These are phyloP conservation scores for Cephus nigrinus DNA, from an alignment of 2,888 invertebrate genomes.

Conservation along the genomic window DNA sequence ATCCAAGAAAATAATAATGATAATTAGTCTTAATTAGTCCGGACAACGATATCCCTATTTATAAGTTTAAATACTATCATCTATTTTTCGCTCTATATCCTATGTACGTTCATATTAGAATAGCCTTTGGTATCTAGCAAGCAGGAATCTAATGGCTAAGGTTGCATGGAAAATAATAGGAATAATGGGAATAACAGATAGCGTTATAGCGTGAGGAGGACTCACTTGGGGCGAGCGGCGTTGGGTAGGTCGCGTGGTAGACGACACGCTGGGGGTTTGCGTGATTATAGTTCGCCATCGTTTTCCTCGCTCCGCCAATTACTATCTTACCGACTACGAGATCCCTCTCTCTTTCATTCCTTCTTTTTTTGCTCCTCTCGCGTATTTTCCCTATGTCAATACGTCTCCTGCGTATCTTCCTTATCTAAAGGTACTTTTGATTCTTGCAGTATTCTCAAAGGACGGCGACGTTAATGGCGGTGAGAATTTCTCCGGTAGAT, in stretches of 20 bases:
- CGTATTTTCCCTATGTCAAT: background rate
- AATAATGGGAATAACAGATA: conserved; percentile 14
- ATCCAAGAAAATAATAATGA: background rate
- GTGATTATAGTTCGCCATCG: conserved; percentile 64
- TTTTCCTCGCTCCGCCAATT: conserved; percentile 9
- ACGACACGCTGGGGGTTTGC: conserved; percentile 63
- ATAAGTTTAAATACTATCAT: background rate
- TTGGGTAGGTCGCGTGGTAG: conserved; percentile 65
- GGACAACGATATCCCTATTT: background rate
- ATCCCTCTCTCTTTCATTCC: conserved; percentile 1
- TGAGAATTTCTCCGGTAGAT: background rate
- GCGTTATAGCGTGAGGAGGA: conserved; percentile 44
- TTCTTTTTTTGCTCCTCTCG: background rate
- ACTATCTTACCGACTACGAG: conserved; percentile 1
- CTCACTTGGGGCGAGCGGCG: conserved; percentile 65
- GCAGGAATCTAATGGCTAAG: background rate
- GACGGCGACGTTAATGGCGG: background rate
- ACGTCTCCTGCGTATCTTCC: background rate
- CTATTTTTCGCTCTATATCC: background rate
- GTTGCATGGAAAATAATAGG: background rate
- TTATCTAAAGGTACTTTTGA: background rate
- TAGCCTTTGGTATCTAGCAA: background rate
- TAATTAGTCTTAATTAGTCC: background rate
- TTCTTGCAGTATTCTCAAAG: background rate
- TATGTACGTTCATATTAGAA: background rate